Evolutionary conservation across 2,797 vertebrate genomes (phyloP), one percentile per base, ranked within the genome.

Genomic region (Cyclura pinguis): DNA sequence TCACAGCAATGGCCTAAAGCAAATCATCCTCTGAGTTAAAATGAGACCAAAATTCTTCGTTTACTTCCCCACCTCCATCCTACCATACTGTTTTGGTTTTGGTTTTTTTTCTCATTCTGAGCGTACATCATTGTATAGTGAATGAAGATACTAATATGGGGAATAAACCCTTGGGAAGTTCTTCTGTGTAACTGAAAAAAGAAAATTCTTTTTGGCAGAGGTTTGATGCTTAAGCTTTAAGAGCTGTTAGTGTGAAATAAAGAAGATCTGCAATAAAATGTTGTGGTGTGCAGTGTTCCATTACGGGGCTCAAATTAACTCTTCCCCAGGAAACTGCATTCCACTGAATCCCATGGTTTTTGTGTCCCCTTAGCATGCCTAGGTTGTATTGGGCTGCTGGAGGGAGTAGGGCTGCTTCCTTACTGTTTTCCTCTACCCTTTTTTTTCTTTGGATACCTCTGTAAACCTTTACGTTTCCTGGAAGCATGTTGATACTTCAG

Each of bases 31-130:
- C 88, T 87, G 93, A 91, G 87, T 91, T 92, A 90, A 80, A 74
- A 92, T n/a, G 35, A 74, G 47, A 84, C 84, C 91, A 50, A 52
- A 57, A 93, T 91, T 93, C 84, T 92, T 59, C 10, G 32, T 55
- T 35, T 91, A 82, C 91, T 90, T 88, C 18, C 90, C 74, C 72
- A 4, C 16, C 16, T 10, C n/a, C 88, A 93, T 42, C 10, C 14
- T 93, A 59, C 6, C 35, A 89, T 78, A 29, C 10, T 74, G 72
- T 38, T 35, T n/a, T 74, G 32, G 89, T 80, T 91, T 92, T 69
- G 72, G 20, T 35, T n/a, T 38, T 90, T 80, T 91, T 92, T 69
- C 89, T 84, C 90, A 85, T 94, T 94, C 91, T 92, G 24, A 32
- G 35, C 62, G 18, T 42, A 13, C 22, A 22, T 80, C n/a, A 38